These are phyloP conservation scores for Prochilodus magdalenae DNA, from an alignment of 2,113 vertebrate genomes.

Conservation along the genomic window DNA sequence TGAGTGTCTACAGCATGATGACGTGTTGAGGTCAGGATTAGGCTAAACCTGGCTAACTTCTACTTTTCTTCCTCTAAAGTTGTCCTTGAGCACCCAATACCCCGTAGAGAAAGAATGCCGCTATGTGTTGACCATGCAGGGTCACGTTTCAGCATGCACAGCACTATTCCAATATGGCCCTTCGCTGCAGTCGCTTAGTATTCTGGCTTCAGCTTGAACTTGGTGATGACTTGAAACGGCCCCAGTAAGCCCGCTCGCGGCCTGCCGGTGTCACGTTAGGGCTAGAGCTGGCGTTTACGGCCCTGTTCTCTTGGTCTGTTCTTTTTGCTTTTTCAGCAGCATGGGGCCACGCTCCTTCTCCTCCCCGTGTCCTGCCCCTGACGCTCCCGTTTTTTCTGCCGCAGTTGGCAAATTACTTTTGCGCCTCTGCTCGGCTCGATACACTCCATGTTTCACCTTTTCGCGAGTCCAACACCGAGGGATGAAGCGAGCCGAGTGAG, in stretches of 20 bases:
- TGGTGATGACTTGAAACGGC: neutral
- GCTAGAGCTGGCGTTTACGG: neutral
- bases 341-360: conserved; percentile 22
- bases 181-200: neutral
- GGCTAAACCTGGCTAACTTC: neutral
- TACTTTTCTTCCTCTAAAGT: neutral
- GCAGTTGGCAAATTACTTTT: conserved; percentile 52
- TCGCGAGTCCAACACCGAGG: conserved; percentile 22
- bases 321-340: conserved; percentile 30
- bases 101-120: no score
- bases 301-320: neutral
- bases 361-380: conserved; percentile 26
- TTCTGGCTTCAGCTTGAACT: neutral
- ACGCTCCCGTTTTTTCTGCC: conserved; percentile 46
- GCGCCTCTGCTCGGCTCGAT: conserved; percentile 16
- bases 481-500: conserved; percentile 48
- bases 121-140: neutral
- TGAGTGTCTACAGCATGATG: no score
- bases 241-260: neutral
- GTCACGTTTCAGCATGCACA: neutral
- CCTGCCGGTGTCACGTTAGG: neutral
- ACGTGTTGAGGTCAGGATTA: no score
- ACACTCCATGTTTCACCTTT: conserved; percentile 45
- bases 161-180: neutral
- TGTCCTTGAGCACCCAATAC: no score